Conservation (phyloP, 2,113 vertebrate genomes). For the Ondatra zibethicus region DNA sequence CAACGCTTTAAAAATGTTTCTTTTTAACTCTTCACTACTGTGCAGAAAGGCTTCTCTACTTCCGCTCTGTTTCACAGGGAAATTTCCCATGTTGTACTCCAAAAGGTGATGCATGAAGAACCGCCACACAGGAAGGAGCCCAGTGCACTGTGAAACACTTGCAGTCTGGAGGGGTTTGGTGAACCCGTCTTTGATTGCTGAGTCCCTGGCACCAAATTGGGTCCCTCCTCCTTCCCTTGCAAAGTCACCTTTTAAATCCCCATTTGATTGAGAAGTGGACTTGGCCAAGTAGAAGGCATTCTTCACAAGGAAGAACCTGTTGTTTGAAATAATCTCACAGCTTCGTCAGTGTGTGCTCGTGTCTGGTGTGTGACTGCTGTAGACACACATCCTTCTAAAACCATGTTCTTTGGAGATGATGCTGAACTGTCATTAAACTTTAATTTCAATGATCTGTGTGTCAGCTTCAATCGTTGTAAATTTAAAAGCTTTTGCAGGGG, state of each 20-base stretch:
- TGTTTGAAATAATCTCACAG: not conserved
- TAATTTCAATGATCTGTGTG: conserved; percentile 4
- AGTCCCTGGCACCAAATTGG: not conserved
- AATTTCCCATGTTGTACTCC: not conserved
- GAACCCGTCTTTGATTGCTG: not conserved
- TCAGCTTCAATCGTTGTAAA: not conserved
- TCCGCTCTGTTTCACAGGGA: not conserved
- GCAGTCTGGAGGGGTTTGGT: not conserved
- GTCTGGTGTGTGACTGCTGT: not conserved
- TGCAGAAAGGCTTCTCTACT: not conserved
- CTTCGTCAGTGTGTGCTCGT: not conserved
- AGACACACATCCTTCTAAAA: conserved; percentile 33
- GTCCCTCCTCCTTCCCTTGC: conserved; percentile 38
- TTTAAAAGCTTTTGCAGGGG: not conserved
- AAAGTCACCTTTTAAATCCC: conserved; percentile 14
- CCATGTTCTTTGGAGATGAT: not conserved
- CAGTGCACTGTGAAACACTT: not conserved
- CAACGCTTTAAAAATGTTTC: not conserved
- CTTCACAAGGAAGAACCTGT: not conserved
- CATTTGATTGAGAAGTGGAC: conserved; percentile 6
- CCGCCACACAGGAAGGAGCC: not conserved
- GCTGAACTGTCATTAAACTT: not conserved
- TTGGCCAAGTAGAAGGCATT: not conserved
- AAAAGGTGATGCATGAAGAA: not conserved
- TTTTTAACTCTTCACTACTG: not conserved